Evolutionary conservation across 1,140 invertebrate genomes (phyloP).

Genomic region (Aphis gossypii): DNA sequence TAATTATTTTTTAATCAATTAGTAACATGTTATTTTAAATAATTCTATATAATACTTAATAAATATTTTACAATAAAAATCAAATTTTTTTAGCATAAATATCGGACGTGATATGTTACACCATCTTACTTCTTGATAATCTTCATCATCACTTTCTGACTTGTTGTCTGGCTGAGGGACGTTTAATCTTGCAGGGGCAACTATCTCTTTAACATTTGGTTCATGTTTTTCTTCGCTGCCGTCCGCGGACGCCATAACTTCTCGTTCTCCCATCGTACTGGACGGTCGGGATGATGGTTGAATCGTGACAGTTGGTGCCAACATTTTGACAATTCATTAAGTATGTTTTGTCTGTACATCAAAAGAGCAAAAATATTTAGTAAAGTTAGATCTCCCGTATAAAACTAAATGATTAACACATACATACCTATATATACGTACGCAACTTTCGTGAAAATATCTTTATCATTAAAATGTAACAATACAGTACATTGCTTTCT

Average conservation of each 20-base stretch:
- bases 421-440: background rate
- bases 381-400: background rate
- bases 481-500: background rate
- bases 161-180: constrained; percentile 28
- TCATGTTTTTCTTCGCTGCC: constrained; percentile 46
- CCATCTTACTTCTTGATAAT: constrained; percentile 48
- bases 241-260: background rate
- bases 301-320: constrained; percentile 55
- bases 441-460: background rate
- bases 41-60: background rate
- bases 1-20: background rate
- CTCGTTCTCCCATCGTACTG: constrained; percentile 55
- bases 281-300: constrained; percentile 57
- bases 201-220: constrained; percentile 46
- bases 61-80: background rate
- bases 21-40: background rate
- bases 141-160: constrained; percentile 49
- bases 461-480: background rate
- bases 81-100: background rate
- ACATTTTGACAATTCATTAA: constrained; percentile 49
- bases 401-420: background rate
- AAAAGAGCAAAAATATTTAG: background rate
- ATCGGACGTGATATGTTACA: background rate
- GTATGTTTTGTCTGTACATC: background rate
- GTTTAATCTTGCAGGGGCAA: constrained; percentile 33